Conservation (phyloP, 2,797 vertebrate genomes). For the Hydrocynus forskahlii region DNA sequence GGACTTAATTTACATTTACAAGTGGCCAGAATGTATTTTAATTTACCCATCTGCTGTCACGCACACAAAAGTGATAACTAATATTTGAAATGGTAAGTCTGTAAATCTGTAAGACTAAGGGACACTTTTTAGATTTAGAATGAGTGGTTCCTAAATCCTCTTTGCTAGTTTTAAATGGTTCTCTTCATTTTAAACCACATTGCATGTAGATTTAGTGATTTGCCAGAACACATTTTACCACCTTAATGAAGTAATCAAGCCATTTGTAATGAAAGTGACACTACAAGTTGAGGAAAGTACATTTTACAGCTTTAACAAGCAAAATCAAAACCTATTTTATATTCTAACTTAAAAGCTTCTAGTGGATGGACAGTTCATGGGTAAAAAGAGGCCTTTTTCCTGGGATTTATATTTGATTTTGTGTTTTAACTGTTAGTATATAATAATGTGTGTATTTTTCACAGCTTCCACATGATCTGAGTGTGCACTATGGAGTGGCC, state of each 20-base stretch:
- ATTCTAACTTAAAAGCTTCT: background rate
- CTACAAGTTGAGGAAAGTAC: background rate
- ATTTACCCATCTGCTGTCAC: conserved; percentile 8
- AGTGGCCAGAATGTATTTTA: background rate
- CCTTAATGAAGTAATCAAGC: background rate
- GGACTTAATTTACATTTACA: conserved; percentile 33
- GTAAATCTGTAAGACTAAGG: too few relatives aligned
- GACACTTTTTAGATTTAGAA: too few relatives aligned
- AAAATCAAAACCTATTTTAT: background rate
- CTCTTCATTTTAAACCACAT: background rate
- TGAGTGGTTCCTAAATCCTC: too few relatives aligned
- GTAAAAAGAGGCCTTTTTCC: background rate
- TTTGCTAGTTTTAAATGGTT: background rate
- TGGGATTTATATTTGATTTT: background rate
- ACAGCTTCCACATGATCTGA: conserved; percentile 69
- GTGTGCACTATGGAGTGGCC: conserved; percentile 55
- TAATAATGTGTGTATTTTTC: conserved; percentile 19
- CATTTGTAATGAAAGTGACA: background rate
- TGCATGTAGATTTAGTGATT: background rate
- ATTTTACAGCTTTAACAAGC: conserved; percentile 2
- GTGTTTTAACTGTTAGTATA: background rate
- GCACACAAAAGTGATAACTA: background rate
- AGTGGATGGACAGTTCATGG: background rate
- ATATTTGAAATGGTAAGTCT: background rate
- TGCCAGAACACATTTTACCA: too few relatives aligned